Evolutionary conservation across 2,113 vertebrate genomes (phyloP), one percentile per base, ranked within the genome.

Genomic region (Pseudonaja textilis): DNA sequence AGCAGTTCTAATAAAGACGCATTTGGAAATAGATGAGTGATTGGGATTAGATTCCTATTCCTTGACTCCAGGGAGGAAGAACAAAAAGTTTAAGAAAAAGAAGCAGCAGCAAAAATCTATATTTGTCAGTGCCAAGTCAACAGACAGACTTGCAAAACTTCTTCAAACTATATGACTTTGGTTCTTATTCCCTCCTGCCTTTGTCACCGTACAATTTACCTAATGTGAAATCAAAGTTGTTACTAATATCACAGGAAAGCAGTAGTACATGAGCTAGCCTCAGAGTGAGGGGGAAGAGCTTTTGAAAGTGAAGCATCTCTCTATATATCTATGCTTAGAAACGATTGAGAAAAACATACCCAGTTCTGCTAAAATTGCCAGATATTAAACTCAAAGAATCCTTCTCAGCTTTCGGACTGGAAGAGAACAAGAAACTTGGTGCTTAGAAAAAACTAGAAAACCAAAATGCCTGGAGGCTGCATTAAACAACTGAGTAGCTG

Each of bases 201-300:
- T 34, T 34, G 54, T 25, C 55, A n/a, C 87, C 92, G 89, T 92
- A 95, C 88, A 95, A 42, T 26, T 93, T 74, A 93, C 54, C 59
- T 55, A 93, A 91, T 89, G 94, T 54, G 14, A 81, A 29, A 34
- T 18, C 0, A 0, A 94, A 64, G 22, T 55, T 74, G n/a, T 74
- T 56, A 45, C 89, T 23, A 3, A 0, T 0, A 0, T 9, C 39
- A 39, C 4, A 0, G 0, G 47, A 81, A 25, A 11, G 23, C 55
- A 3, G 93, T 86, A 90, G 34, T 26, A 7, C 0, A 0, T n/a
- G 50, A 61, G 10, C 7, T 23, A 89, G n/a, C 89, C 64, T 42
- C 61, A 2, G 4, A 23, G 34, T 64, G 11, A 26, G 61, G 61
- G 88, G 47, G 93, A 90, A 52, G 1, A 69, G 87, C n/a, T 55